Evolutionary conservation across 2,888 invertebrate species (phyloP).

Genomic region (Drosophila fungiperda): DNA sequence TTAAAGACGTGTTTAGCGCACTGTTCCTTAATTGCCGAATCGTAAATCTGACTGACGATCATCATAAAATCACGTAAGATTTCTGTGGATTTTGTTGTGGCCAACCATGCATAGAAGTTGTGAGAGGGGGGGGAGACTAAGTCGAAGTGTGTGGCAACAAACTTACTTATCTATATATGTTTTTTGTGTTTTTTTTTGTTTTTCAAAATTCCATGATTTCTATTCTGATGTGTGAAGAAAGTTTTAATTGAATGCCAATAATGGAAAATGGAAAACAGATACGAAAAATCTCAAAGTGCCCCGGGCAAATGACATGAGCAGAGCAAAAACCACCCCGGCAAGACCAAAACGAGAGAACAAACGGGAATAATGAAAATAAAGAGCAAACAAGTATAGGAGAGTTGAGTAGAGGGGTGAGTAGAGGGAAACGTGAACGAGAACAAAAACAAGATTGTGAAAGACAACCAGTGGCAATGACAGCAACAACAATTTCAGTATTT

Average conservation of each 20-base stretch:
- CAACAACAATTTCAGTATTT: conserved; percentile 67
- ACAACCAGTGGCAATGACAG: conserved; percentile 40
- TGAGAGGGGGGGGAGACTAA: conserved; percentile 16
- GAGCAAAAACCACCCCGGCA: conserved; percentile 60
- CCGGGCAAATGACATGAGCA: conserved; percentile 29
- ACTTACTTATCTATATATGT: neutral
- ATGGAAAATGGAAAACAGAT: conserved; percentile 53
- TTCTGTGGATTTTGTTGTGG: conserved; percentile 5
- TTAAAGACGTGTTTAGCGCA: conserved; percentile 75
- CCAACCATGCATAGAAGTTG: conserved; percentile 6
- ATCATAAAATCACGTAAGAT: conserved; percentile 32
- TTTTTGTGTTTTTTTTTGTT: neutral
- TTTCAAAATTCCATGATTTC: neutral
- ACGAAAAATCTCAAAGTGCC: conserved; percentile 29
- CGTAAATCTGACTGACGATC: conserved; percentile 57
- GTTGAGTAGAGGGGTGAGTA: conserved; percentile 5
- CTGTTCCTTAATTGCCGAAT: conserved; percentile 60
- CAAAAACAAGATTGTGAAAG: conserved; percentile 11
- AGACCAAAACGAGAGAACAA: conserved; percentile 21
- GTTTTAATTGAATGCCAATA: conserved; percentile 41
- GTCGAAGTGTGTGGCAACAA: conserved; percentile 1
- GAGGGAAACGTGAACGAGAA: conserved; percentile 5
- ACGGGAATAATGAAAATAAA: conserved; percentile 19
- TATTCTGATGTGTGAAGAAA: conserved; percentile 19
- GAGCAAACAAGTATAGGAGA: conserved; percentile 3